Percentiles rank a stretch among this genome's conserved stretches.
Evolutionary conservation across 1,140 invertebrate species (phyloP).

Genomic region (roundworm (Caenorhabditis elegans)): WBcel235 BX284605.5:13709501-13710000

Average conservation of each 20-base stretch:
- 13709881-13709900: neutral
- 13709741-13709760: too few species aligned
- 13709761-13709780: too few species aligned
- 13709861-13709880: neutral
- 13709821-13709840: neutral
- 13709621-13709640: constrained; percentile 29
- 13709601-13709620: constrained; percentile 45
- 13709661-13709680: constrained; percentile 38
- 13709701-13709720: neutral
- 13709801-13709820: neutral
- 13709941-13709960: constrained; percentile 38
- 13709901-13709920: neutral
- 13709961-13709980: constrained; percentile 38
- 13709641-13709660: constrained; percentile 41
- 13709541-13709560: constrained; percentile 47
- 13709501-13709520: constrained; percentile 44
- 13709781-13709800: too few species aligned
- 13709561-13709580: constrained; percentile 39
- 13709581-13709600: constrained; percentile 39
- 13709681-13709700: neutral
- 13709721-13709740: neutral
- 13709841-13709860: neutral
- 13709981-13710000: constrained; percentile 41
- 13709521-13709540: constrained; percentile 41
- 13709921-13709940: constrained; percentile 35